A percentile compares a stretch with the other conserved stretches of the same genome.
phyloP scores from a whole-genome alignment of 2,113 vertebrate species.

The Bubo blakistoni region DNA sequence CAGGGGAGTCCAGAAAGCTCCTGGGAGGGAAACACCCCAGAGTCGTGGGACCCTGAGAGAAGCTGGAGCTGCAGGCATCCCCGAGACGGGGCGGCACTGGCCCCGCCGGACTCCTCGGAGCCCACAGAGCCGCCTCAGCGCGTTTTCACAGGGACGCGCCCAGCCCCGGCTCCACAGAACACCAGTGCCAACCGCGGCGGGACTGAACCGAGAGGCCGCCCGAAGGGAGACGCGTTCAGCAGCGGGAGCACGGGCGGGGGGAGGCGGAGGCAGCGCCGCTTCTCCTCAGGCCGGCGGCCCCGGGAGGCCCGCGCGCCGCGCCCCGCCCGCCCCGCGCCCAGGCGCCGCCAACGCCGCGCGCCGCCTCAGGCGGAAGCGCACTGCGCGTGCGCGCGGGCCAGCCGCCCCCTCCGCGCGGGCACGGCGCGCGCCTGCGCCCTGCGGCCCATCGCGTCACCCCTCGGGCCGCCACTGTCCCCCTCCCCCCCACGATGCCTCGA shows the following conservation, averaged over 20 bases:
- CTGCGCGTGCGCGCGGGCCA: rapidly evolving
- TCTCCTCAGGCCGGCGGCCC: neutral
- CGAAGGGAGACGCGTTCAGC: neutral
- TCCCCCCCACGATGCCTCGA: neutral
- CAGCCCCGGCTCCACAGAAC: neutral
- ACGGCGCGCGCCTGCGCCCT: neutral
- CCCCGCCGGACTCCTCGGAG: too few species aligned
- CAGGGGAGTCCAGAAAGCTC: neutral
- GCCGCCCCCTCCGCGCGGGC: neutral
- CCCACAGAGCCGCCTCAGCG: neutral
- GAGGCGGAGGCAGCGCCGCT: rapidly evolving
- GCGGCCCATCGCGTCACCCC: neutral
- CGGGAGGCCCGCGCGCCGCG: too few species aligned
- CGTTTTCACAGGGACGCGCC: too few species aligned
- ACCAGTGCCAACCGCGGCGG: neutral
- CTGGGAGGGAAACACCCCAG: rapidly evolving
- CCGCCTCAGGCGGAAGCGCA: neutral
- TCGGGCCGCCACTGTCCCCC: too few species aligned
- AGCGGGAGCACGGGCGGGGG: too few species aligned
- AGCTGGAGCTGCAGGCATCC: rapidly evolving
- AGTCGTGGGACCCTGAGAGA: rapidly evolving
- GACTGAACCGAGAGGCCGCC: neutral
- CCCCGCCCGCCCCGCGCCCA: too few species aligned
- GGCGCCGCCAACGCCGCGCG: neutral
- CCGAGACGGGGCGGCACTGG: rapidly evolving